Base-by-base conservation (phyloP, 2,797 vertebrate species). In the Myotis vivesi region DNA sequence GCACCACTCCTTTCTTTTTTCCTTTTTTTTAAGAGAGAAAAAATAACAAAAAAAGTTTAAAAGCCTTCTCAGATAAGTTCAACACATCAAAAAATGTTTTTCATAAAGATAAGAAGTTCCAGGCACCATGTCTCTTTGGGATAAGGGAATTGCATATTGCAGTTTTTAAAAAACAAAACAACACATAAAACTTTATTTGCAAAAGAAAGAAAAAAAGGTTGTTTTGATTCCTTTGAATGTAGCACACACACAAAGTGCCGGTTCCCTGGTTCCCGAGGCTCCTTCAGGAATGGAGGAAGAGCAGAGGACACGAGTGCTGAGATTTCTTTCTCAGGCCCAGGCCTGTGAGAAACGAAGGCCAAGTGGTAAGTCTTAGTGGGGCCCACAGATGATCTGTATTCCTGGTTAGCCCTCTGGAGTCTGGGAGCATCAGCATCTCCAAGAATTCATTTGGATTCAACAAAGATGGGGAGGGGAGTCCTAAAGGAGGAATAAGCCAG, bases 151-250 rank as follows among this genome's bases (percentile, higher is more conserved):
- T 96, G 76, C 95, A 95, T 92, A 96, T 73, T 96, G 95, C 81
- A 77, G 81, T 95, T 97, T 80, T 95, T 97, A 87, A 94, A 83
- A 12, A 79, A 92, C 73, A 33, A 93, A 93, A 80, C 15, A 84
- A 92, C 88, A 87, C 44, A 92, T 66, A 87, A 97, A 95, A 87
- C 72, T 97, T 97, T 96, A 91, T 97, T 97, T 96, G 92, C 96
- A 97, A 96, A 97, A 96, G 92, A 96, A 96, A 94, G 95, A 91
- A 86, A 93, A 92, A 89, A 77, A 72, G 64, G 49, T 13, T 66
- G 53, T 73, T 84, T 83, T 94, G 79, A 92, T 92, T 89, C 97
- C 94, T 87, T 97, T 89, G 92, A 88, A 91, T 25, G 94, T 57
- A 91, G 81, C 94, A 89, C 82, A 86, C 72, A 76, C 8, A 41